These are phyloP conservation scores for Cerceris ruficornis DNA, from an alignment of 2,888 invertebrate genomes.

Conservation along the genomic window DNA sequence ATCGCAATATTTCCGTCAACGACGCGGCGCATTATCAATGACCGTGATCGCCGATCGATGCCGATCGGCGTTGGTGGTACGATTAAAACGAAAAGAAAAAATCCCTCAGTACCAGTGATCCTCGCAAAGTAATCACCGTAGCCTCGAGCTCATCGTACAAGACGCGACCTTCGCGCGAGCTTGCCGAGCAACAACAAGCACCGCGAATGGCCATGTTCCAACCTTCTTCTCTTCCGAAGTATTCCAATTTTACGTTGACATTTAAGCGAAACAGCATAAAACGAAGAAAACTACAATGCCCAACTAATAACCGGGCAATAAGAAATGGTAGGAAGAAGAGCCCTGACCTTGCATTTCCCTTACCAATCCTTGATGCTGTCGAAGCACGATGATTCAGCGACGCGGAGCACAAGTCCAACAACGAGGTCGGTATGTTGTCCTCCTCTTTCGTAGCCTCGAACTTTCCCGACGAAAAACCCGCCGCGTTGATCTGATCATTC, in stretches of 20 bases:
- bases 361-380: conserved; percentile 10
- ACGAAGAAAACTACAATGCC: neutral
- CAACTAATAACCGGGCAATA: neutral
- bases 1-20: conserved; percentile 51
- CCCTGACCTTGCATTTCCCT: neutral
- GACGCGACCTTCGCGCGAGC: neutral
- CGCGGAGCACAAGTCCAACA: neutral
- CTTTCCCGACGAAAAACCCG: neutral
- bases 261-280: neutral
- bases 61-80: neutral
- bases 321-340: conserved; percentile 11
- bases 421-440: neutral
- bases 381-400: neutral
- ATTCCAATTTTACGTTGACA: neutral
- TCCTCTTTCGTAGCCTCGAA: neutral
- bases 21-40: conserved; percentile 20
- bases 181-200: neutral
- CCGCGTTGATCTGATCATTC: conserved; percentile 24
- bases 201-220: conserved; percentile 42
- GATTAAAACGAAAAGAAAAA: neutral
- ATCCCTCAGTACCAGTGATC: neutral
- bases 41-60: conserved; percentile 10
- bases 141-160: neutral
- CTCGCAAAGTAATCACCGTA: neutral
- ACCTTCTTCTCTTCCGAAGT: conserved; percentile 18